phyloP scores from a whole-genome alignment of 64 coral and sea anemone genomes.

The Platygyra sinensis region DNA sequence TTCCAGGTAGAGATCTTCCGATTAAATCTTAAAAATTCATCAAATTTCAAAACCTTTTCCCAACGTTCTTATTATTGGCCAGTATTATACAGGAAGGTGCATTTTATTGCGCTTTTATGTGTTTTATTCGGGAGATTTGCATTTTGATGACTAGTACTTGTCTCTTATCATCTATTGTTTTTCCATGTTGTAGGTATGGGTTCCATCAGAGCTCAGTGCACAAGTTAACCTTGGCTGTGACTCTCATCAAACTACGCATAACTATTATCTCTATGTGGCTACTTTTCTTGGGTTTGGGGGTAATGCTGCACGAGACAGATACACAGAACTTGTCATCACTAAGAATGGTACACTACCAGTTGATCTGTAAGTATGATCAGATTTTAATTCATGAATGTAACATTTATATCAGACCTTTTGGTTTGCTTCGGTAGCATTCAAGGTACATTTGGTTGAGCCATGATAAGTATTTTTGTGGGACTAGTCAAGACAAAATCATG shows the following conservation, averaged over 20 bases:
- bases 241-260: constrained; percentile 93
- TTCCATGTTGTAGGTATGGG: constrained; percentile 62
- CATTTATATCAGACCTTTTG: not conserved
- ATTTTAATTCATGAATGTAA: not conserved
- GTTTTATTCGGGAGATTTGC: too few relatives aligned
- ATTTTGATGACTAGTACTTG: too few relatives aligned
- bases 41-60: too few relatives aligned
- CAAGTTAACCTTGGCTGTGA: constrained; percentile 98
- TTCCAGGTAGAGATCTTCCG: too few relatives aligned
- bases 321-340: constrained; percentile 73
- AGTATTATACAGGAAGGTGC: too few relatives aligned
- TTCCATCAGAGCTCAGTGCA: constrained; percentile 87
- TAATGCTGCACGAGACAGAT: constrained; percentile 79
- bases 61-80: too few relatives aligned
- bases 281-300: constrained; percentile 96
- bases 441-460: not conserved
- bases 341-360: constrained; percentile 44
- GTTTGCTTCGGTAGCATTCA: not conserved
- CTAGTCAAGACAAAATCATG: too few relatives aligned
- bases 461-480: too few relatives aligned
- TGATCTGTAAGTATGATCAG: constrained; percentile 62
- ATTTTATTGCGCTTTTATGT: too few relatives aligned
- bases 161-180: not conserved
- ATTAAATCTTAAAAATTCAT: too few relatives aligned
- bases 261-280: constrained; percentile 93